A percentile compares a stretch with the other conserved stretches of the same genome.
Conservation (phyloP, 1,140 invertebrate genomes). For the Heterodera carotae region DNA sequence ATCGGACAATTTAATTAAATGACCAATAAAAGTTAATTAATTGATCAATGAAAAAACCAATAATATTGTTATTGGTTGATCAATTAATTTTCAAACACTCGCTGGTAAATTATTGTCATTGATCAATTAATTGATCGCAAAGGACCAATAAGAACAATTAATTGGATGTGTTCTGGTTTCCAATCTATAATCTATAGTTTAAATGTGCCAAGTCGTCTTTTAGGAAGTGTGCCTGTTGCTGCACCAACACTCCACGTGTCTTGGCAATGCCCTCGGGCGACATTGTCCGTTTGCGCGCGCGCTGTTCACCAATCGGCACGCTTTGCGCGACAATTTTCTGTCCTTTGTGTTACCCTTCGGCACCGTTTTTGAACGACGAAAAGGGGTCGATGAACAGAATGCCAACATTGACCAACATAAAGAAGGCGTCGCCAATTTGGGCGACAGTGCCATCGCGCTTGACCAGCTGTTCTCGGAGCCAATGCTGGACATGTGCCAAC, state of each 20-base stretch:
- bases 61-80: too few species aligned
- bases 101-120: too few species aligned
- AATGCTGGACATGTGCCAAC: conserved; percentile 6
- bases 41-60: too few species aligned
- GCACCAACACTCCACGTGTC: conserved; percentile 4
- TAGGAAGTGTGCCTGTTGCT: conserved; percentile 9
- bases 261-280: conserved; percentile 1
- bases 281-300: not conserved
- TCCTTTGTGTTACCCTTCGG: conserved; percentile 13
- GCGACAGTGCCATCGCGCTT: not conserved
- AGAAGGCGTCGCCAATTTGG: not conserved
- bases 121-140: too few species aligned
- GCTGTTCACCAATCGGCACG: not conserved
- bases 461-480: not conserved
- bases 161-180: too few species aligned
- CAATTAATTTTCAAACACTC: too few species aligned
- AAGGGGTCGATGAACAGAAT: not conserved
- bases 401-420: not conserved
- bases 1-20: too few species aligned
- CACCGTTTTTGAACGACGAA: not conserved
- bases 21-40: too few species aligned
- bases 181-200: not conserved
- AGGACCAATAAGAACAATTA: too few species aligned
- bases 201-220: not conserved
- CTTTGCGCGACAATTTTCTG: conserved; percentile 3